A percentile compares a stretch with the other conserved stretches of the same genome.
Conservation (phyloP, 2,113 vertebrate species). For the Tenrec ecaudatus region DNA sequence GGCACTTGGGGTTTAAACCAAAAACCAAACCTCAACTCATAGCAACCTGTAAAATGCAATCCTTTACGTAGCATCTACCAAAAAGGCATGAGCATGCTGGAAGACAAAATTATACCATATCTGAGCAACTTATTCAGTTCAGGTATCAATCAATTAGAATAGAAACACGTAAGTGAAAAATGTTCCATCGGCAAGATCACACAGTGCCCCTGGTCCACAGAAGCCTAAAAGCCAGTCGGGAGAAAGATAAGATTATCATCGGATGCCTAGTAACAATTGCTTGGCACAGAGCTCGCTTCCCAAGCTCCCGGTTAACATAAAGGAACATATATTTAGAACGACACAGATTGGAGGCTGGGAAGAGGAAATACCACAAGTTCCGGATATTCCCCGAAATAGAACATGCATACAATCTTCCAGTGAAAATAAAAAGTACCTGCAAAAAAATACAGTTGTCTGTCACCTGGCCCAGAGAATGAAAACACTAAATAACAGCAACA, state of each 20-base stretch:
- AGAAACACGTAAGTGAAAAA: neutral
- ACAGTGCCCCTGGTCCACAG: neutral
- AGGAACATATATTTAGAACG: conserved; percentile 75
- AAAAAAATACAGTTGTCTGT: neutral
- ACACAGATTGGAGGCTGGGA: conserved; percentile 64
- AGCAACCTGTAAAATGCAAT: neutral
- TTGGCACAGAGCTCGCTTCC: conserved; percentile 62
- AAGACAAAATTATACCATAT: neutral
- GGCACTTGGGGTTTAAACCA: neutral
- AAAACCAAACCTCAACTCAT: too few species aligned
- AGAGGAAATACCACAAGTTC: conserved; percentile 77
- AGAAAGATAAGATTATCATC: neutral
- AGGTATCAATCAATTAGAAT: neutral
- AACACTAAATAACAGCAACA: neutral
- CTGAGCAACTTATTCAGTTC: neutral
- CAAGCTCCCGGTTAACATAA: conserved; percentile 70
- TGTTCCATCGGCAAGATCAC: neutral
- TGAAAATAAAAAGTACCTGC: conserved; percentile 59
- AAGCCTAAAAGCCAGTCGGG: neutral
- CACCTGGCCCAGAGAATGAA: neutral
- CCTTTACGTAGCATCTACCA: neutral
- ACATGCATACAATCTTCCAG: conserved; percentile 44
- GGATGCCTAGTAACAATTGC: conserved; percentile 15
- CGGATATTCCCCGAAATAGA: conserved; percentile 73
- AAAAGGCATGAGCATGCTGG: neutral